Evolutionary conservation across 2,888 invertebrate genomes (phyloP).

Genomic region (Hydrotaea diabolus): DNA sequence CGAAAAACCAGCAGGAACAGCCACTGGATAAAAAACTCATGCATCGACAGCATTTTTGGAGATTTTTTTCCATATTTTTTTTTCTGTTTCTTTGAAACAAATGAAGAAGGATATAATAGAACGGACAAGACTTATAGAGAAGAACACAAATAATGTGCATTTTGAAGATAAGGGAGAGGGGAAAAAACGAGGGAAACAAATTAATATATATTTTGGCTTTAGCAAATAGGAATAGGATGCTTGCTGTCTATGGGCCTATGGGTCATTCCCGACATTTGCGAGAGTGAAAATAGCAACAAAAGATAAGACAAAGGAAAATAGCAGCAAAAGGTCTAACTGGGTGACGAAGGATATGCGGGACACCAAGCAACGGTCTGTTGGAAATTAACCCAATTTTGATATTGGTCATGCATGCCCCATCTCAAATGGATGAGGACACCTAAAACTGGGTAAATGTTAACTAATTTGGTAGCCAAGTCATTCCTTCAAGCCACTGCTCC

Average conservation of each 20-base stretch:
- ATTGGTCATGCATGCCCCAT: no score
- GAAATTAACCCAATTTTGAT: no score
- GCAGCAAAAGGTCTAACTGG: no score
- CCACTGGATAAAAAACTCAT: not conserved
- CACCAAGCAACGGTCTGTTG: no score
- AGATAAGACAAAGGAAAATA: no score
- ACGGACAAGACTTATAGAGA: not conserved
- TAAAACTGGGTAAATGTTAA: no score
- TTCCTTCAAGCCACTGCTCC: no score
- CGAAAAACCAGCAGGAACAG: slow-evolving; percentile 12
- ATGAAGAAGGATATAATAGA: not conserved
- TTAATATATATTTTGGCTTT: slow-evolving; percentile 50
- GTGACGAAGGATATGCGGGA: no score
- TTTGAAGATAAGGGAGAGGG: not conserved
- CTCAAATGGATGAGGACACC: no score
- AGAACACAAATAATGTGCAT: slow-evolving; percentile 8
- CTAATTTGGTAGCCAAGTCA: no score
- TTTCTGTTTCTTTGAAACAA: not conserved
- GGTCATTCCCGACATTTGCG: not conserved
- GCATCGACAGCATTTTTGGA: not conserved
- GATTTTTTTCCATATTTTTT: not conserved
- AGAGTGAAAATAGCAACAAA: not conserved
- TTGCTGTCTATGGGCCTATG: slow-evolving; percentile 1
- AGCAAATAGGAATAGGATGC: slow-evolving; percentile 26
- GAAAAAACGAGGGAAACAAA: slow-evolving; percentile 39